A percentile compares a stretch with the other conserved stretches of the same genome.
phyloP scores from a whole-genome alignment of 2,888 invertebrate species.

The Plagodis pulveraria region DNA sequence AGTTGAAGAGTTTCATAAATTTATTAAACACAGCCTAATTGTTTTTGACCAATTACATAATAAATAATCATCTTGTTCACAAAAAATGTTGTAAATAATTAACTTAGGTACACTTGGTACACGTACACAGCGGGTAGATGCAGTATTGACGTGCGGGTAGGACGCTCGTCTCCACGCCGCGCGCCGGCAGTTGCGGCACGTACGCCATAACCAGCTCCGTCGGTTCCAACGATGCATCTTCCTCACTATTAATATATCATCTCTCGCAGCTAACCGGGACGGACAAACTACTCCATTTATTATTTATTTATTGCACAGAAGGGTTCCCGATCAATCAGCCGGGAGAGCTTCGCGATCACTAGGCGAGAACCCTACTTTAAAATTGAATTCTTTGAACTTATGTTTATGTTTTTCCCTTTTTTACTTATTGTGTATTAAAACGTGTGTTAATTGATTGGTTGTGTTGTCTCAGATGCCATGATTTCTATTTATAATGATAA shows the following conservation, averaged over 20 bases:
- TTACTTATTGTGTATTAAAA: background rate
- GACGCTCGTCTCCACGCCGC: background rate
- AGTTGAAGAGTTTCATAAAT: too few relatives aligned
- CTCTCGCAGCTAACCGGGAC: constrained; percentile 72
- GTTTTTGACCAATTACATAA: too few relatives aligned
- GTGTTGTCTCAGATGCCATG: background rate
- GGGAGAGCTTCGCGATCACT: constrained; percentile 20
- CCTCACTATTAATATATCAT: constrained; percentile 73
- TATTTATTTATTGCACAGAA: constrained; percentile 79
- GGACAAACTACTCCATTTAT: constrained; percentile 75
- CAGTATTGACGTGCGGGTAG: background rate
- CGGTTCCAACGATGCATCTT: constrained; percentile 54
- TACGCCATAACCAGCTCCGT: constrained; percentile 44
- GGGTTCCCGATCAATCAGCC: constrained; percentile 74
- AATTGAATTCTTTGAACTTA: constrained; percentile 1
- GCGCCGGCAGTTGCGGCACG: constrained; percentile 38
- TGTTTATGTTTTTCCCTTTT: background rate
- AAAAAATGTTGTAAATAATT: too few relatives aligned
- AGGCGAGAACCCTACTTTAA: constrained; percentile 4
- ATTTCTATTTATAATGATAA: too few relatives aligned
- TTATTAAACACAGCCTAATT: too few relatives aligned
- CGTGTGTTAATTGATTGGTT: background rate
- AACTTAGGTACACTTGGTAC: too few relatives aligned
- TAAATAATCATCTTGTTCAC: too few relatives aligned
- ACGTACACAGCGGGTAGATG: too few relatives aligned